Base-by-base conservation (phyloP, 2,888 invertebrate species). In the Nomada lathburiana region DNA sequence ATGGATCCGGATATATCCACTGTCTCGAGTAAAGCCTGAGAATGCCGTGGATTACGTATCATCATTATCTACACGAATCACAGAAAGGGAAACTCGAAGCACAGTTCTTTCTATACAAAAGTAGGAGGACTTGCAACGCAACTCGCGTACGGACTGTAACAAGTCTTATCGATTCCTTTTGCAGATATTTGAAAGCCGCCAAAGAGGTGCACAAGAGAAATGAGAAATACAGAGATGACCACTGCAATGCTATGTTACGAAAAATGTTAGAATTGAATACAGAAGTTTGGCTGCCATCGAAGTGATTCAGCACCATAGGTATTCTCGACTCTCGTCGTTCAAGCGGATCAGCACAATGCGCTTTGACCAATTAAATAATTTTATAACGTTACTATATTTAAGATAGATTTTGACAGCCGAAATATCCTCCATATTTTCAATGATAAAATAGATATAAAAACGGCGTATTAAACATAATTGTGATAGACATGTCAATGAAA, bases 1-100 rank as follows among this genome's bases (percentile, higher is more conserved):
- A 57, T 98, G 97, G 97, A 95, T 96, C 60, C 94, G 97, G 84
- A 95, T 97, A 78, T 97, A 96, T 94, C 98, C 98, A 0, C 93
- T 96, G 74, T 90, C 93, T 87, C 82, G 89, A 83, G 57, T 72
- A 69, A 86, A 86, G 85, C 76, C 79, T 69, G 70, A 74, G 18
- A 82, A 87, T 52, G 68, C 75, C 16, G 36, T 83, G 42, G 90
- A 91, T 76, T 90, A 84, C 26, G 72, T 85, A 67, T 92, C 90
- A 71, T 87, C 87, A 91, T 92, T 74, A 83, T 88, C 82, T 5
- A 84, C 90, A 1, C 87, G 88, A 69, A 84, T 86, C 42, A 73
- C 88, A 44, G 93, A 94, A 60, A 92, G 89, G 50, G 92, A 94
- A 84, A 90, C 93, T 50, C 94, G 91, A 75, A 91, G 86, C 83